These are phyloP conservation scores for Falco concolor DNA, from an alignment of 2,797 vertebrate genomes.

Conservation along the genomic window DNA sequence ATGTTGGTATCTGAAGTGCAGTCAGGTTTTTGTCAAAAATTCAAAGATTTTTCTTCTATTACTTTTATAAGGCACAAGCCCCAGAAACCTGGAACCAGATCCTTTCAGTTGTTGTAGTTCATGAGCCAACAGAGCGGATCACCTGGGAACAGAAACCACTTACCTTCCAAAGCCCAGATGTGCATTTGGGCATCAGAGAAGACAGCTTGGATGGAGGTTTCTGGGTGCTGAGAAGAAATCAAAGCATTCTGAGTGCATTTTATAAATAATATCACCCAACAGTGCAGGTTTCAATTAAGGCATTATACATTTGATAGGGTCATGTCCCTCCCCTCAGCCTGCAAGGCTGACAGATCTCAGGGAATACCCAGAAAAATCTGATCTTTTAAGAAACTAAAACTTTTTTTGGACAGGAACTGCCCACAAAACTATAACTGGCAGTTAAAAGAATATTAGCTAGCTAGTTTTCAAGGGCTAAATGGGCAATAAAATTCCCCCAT, in stretches of 20 bases:
- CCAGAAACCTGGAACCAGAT: neutral
- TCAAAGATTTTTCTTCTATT: neutral
- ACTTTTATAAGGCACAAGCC: neutral
- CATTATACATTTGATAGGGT: neutral
- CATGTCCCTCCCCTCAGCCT: neutral
- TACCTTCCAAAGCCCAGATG: slow-evolving; percentile 98
- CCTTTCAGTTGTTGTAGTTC: neutral
- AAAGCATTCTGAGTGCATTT: neutral
- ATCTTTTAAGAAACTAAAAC: neutral
- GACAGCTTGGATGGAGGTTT: slow-evolving; percentile 92
- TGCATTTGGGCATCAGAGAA: slow-evolving; percentile 95
- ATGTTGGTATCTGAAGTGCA: neutral
- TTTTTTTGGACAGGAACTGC: neutral
- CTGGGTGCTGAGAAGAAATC: slow-evolving; percentile 84
- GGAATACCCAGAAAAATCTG: neutral
- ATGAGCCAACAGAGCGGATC: neutral
- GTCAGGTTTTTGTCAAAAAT: neutral
- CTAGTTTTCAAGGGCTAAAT: neutral
- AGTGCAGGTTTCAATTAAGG: neutral
- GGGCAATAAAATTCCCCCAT: neutral
- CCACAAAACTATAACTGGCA: neutral
- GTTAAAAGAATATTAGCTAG: neutral
- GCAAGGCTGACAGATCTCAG: neutral
- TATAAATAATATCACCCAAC: neutral
- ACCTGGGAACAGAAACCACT: neutral